A percentile compares a stretch with the other conserved stretches of the same genome.
phyloP scores from a whole-genome alignment of 2,888 invertebrate genomes.

The Tanytarsus gracilentus region DNA sequence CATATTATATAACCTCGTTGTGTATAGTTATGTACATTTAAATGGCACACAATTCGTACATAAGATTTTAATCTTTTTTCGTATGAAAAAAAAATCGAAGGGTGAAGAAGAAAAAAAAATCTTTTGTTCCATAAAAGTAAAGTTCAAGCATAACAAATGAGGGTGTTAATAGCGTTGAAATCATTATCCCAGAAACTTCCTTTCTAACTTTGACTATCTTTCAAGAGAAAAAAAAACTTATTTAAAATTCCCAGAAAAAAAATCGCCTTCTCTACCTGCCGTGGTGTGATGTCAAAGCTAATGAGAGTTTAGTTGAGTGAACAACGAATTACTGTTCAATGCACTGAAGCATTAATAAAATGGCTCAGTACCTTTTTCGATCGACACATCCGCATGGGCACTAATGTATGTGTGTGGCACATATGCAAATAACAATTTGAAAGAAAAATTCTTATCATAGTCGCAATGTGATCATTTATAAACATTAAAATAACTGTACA shows the following conservation, averaged over 20 bases:
- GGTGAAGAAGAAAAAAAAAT: slow-evolving; percentile 3
- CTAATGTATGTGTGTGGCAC: no score
- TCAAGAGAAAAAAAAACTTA: neutral
- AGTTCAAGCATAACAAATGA: slow-evolving; percentile 10
- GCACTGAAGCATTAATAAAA: slow-evolving; percentile 25
- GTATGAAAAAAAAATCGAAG: slow-evolving; percentile 4
- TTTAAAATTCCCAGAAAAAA: neutral
- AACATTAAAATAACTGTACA: no score
- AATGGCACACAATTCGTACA: neutral
- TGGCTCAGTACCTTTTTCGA: slow-evolving; percentile 6
- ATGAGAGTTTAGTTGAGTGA: slow-evolving; percentile 24
- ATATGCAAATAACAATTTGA: no score
- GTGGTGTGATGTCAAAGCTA: slow-evolving; percentile 15
- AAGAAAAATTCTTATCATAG: no score
- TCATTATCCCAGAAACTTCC: neutral
- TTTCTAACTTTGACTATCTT: neutral
- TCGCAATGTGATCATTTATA: no score
- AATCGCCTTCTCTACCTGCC: neutral
- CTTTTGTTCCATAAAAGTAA: neutral
- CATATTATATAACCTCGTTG: neutral
- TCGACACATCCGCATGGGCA: neutral
- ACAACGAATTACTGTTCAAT: slow-evolving; percentile 6
- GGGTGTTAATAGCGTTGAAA: slow-evolving; percentile 4
- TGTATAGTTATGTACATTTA: neutral
- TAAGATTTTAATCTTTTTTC: slow-evolving; percentile 23